Percentiles rank a stretch among this genome's conserved stretches.
Conservation (phyloP, 1,140 invertebrate genomes). For the Linepithema humile region DNA sequence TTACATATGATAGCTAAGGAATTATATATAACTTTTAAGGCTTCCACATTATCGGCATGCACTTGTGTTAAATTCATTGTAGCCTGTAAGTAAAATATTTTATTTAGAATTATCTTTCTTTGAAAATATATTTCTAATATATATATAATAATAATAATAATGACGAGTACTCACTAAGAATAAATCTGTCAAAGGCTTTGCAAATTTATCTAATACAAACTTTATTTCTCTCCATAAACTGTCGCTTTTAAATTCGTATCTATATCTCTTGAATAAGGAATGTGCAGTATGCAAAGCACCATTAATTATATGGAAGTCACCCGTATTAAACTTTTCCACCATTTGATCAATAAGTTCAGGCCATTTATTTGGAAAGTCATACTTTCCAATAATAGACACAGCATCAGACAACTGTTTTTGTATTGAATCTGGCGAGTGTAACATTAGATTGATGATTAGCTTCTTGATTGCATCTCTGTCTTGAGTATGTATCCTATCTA, state of each 20-base stretch:
- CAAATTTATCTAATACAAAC: conserved; percentile 97
- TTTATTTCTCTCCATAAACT: conserved; percentile 98
- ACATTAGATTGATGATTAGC: conserved; percentile 96
- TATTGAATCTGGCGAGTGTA: conserved; percentile 94
- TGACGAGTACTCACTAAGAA: conserved; percentile 92
- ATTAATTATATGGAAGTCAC: conserved; percentile 98
- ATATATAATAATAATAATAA: conserved; percentile 50
- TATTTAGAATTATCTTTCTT: not conserved
- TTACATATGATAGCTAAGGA: conserved; percentile 96
- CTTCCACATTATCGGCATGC: conserved; percentile 91
- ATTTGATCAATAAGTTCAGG: conserved; percentile 94
- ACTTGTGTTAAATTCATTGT: conserved; percentile 93
- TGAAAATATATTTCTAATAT: not conserved
- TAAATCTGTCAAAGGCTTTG: conserved; percentile 96
- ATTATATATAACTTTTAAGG: conserved; percentile 94
- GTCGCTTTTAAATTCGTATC: conserved; percentile 98
- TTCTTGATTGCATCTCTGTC: conserved; percentile 93
- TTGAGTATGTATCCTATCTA: conserved; percentile 91
- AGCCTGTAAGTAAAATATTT: conserved; percentile 86
- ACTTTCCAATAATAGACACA: conserved; percentile 96
- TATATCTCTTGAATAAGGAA: conserved; percentile 97
- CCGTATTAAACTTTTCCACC: conserved; percentile 95
- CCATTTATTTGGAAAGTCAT: conserved; percentile 98
- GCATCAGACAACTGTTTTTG: conserved; percentile 98
- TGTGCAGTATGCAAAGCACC: conserved; percentile 97